Conservation (phyloP, 2,797 vertebrate species). For the Epinephelus awoara region DNA sequence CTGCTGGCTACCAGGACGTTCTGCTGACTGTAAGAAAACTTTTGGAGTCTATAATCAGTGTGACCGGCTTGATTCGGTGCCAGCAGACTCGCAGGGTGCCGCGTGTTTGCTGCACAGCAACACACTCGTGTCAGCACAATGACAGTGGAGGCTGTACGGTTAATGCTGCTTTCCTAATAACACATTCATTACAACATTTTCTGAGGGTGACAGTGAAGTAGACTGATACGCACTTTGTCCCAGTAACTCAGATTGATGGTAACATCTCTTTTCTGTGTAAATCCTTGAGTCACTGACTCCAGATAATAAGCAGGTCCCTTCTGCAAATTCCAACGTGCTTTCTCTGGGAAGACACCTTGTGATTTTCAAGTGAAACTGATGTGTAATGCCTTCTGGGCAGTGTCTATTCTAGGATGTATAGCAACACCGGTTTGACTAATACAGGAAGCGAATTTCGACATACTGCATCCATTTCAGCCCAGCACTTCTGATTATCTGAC, state of each 20-base stretch:
- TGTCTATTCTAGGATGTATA: background rate
- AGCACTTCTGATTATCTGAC: background rate
- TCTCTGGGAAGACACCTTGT: background rate
- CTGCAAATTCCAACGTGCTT: background rate
- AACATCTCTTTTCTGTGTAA: background rate
- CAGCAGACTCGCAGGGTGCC: conserved; percentile 41
- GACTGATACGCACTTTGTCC: background rate
- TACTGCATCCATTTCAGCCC: background rate
- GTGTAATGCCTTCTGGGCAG: background rate
- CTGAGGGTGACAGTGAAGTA: background rate
- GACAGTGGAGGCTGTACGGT: background rate
- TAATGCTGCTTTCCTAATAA: conserved; percentile 9
- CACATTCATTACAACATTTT: conserved; percentile 4
- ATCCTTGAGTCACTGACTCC: conserved; percentile 6
- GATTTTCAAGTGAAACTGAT: conserved; percentile 29
- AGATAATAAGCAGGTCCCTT: background rate
- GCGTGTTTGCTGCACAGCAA: conserved; percentile 45
- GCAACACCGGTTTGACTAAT: conserved; percentile 3
- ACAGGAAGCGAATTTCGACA: conserved; percentile 25
- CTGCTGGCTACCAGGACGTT: conserved; percentile 28
- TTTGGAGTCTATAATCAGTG: conserved; percentile 40
- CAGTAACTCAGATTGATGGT: background rate
- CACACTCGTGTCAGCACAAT: conserved; percentile 23
- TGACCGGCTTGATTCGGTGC: conserved; percentile 36
- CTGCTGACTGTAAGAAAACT: conserved; percentile 56